A percentile compares a stretch with the other conserved stretches of the same genome.
phyloP scores from a whole-genome alignment of 2,797 vertebrate species.

The Leptatherina wallacei region DNA sequence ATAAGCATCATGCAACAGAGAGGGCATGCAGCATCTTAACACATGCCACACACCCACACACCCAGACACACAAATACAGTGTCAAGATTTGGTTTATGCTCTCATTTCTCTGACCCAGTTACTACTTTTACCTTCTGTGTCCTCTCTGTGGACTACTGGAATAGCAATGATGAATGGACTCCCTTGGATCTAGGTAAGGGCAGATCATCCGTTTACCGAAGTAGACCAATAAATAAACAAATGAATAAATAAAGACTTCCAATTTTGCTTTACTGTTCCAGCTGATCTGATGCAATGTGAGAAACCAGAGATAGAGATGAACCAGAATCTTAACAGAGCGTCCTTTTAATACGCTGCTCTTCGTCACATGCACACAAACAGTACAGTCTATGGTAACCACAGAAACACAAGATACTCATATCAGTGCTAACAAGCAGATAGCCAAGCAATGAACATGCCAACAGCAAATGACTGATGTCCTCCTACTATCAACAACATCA shows the following conservation, averaged over 20 bases:
- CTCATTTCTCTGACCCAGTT: conserved; percentile 74
- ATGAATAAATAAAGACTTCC: background rate
- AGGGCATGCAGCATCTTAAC: conserved; percentile 22
- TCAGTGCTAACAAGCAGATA: conserved; percentile 46
- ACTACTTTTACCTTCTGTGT: conserved; percentile 55
- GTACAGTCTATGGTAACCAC: conserved; percentile 19
- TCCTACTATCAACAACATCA: too few relatives aligned
- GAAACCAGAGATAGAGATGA: background rate
- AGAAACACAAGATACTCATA: conserved; percentile 32
- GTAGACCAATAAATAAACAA: background rate
- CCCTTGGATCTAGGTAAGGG: conserved; percentile 20
- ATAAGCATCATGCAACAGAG: conserved; percentile 16
- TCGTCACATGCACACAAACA: background rate
- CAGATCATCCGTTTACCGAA: conserved; percentile 43
- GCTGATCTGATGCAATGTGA: background rate
- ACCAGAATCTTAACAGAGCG: conserved; percentile 1
- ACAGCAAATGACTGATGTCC: conserved; percentile 21
- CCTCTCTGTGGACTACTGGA: conserved; percentile 33
- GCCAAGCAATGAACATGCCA: conserved; percentile 41
- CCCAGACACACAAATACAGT: conserved; percentile 7
- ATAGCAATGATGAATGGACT: conserved; percentile 65
- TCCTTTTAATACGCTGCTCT: background rate
- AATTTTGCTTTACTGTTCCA: conserved; percentile 4
- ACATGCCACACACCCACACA: conserved; percentile 1
- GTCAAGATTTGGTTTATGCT: conserved; percentile 61